Base-by-base conservation (phyloP, 2,113 vertebrate genomes). In the Stigmatopora argus region DNA sequence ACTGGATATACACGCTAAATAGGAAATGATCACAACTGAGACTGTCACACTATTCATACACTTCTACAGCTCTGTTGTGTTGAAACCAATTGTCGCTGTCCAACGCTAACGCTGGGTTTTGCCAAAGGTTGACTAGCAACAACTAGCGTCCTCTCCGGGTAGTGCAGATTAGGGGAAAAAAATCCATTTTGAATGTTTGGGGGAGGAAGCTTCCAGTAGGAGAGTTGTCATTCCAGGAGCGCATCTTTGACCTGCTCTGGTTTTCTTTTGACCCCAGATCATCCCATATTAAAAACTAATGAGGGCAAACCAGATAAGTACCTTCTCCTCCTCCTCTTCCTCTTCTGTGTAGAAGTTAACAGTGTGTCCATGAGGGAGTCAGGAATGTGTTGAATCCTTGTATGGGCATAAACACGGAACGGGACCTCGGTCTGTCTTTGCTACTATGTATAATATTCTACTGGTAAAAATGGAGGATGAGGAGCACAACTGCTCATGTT, bases 361-460 rank as follows among this genome's bases (percentile, higher is more conserved):
- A 56, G 23, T 7, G 53, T 31, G 13, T 56, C 53, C 23, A 56
- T 31, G 53, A 31, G 23, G 14, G 53, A 56, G 53, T 56, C 23
- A 56, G 53, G 53, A 56, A 56, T 56, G 53, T 56, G 53, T 31
- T 14, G 53, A 56, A 14, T 15, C 53, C 53, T 56, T 56, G 53
- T 56, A 56, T 56, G 53, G 53, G 26, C 53, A 56, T 56, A 56
- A 56, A 31, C 53, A 56, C 3, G 23, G 53, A 56, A 23, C 53
- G 7, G 12, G 7, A 23, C 14, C 53, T 15, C 15, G 23, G 14
- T 23, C 23, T 31, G 12, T 17, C 26, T 13, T 7, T 31, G 53
- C 53, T 56, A 13, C 53, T 31, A 23, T 56, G 26, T 31, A 31
- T 31, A 31, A 34, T 4, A 56, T 56, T 56, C 23, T 15, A 31